Evolutionary conservation across 2,113 vertebrate species (phyloP), one percentile per base, ranked within the genome.

Genomic region (Nibea coibor): DNA sequence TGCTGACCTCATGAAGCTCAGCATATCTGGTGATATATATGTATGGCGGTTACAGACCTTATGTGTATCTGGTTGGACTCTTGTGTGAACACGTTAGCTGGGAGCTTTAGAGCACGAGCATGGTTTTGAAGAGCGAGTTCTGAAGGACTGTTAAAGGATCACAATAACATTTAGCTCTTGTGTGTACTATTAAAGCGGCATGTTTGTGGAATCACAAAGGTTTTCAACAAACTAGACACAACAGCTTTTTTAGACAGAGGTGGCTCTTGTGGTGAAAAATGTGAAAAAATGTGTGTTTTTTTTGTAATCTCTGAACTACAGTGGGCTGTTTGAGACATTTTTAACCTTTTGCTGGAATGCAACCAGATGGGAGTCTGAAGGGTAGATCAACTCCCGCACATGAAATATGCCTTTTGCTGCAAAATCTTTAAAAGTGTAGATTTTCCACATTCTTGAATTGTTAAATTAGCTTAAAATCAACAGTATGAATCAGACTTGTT

Each of bases 351-450:
- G 79, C 28, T 83, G 48, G 43, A 89, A 78, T 71, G 68, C 53
- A 81, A 78, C 71, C 79, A 88, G 79, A 89, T 92, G 84, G 86
- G 48, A 75, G 72, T 71, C 16, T 70, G 24, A 71, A 10, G 35
- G 16, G 64, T 68, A 64, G 51, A 43, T 72, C 24, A 68, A 24
- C 74, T 73, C 51, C 28, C 9, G 45, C 59, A 65, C 56, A 48
- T 35, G 54, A 19, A 53, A 48, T 17, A 59, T n/a, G 53, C 26
- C 58, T 80, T 75, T 76, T 70, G 20, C 57, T 53, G 47, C 31
- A 79, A 80, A 67, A 57, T 26, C 17, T 5, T 4, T n/a, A 50
- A 54, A 22, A 10, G 10, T 57, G 50, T 47, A 12, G 20, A 14
- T 47, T 19, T 8, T 43, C 70, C 74, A 19, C 56, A 48, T 48